phyloP scores from a whole-genome alignment of 2,888 invertebrate species.

The Emmelina monodactyla region DNA sequence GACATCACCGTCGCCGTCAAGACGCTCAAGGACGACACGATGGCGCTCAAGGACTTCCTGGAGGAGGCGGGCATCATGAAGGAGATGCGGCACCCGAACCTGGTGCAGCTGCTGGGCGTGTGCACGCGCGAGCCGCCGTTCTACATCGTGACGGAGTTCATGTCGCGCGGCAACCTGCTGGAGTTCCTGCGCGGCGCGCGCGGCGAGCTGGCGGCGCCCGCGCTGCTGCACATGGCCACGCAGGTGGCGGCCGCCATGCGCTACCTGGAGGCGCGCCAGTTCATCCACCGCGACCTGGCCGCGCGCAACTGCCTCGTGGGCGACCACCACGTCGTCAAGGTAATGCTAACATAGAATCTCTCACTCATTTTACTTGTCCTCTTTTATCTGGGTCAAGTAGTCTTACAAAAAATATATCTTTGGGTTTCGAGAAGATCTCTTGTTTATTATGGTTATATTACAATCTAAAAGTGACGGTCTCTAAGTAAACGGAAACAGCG shows the following conservation, averaged over 20 bases:
- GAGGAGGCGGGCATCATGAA: conserved; percentile 99
- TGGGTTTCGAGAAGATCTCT: too few species aligned
- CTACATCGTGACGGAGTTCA: conserved; percentile 99
- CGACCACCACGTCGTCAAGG: conserved; percentile 94
- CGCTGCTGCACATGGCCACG: conserved; percentile 88
- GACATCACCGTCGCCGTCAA: conserved; percentile 97
- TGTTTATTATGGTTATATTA: too few species aligned
- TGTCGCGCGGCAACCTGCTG: conserved; percentile 97
- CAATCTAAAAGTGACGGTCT: too few species aligned
- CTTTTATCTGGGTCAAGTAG: too few species aligned
- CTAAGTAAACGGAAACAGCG: too few species aligned
- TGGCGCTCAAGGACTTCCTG: conserved; percentile 98
- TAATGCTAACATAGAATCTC: too few species aligned
- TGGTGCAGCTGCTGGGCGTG: conserved; percentile 97
- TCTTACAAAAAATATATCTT: too few species aligned
- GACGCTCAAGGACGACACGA: conserved; percentile 98
- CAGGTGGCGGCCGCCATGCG: conserved; percentile 89
- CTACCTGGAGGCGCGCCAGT: conserved; percentile 90
- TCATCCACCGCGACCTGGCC: conserved; percentile 97
- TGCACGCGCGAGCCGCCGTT: conserved; percentile 99
- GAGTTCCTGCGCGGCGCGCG: conserved; percentile 93
- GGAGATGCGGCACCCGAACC: conserved; percentile 98
- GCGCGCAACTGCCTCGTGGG: conserved; percentile 99
- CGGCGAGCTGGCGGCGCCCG: conserved; percentile 90
- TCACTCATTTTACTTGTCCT: too few species aligned